These are phyloP conservation scores for Coreius guichenoti DNA, from an alignment of 2,797 vertebrate species.

Conservation along the genomic window DNA sequence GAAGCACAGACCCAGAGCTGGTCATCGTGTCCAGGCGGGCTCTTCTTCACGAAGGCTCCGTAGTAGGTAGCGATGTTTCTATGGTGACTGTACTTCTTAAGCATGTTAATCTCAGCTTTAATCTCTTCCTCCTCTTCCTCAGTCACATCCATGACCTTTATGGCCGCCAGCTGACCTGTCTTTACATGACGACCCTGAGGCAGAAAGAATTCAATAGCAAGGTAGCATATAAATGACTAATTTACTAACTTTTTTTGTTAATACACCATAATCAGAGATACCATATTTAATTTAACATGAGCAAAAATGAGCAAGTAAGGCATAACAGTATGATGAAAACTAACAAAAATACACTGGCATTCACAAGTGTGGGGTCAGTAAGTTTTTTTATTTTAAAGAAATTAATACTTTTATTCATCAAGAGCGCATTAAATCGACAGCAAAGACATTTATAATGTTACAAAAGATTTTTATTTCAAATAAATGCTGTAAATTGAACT, in stretches of 20 bases:
- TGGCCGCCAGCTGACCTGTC: constrained; percentile 91
- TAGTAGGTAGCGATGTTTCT: constrained; percentile 96
- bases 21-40: constrained; percentile 91
- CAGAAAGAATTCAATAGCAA: not conserved
- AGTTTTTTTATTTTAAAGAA: not conserved
- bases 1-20: constrained; percentile 88
- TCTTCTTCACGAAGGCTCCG: constrained; percentile 95
- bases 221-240: not conserved
- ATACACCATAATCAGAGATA: not conserved
- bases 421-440: not conserved
- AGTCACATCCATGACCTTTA: constrained; percentile 96
- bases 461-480: too few species aligned
- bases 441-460: not conserved
- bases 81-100: constrained; percentile 95
- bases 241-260: not conserved
- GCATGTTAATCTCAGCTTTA: constrained; percentile 96
- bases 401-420: not conserved
- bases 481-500: too few species aligned
- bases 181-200: constrained; percentile 83
- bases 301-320: not conserved
- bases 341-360: not conserved
- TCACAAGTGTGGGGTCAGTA: not conserved
- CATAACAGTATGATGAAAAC: not conserved
- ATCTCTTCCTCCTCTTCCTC: constrained; percentile 97
- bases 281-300: not conserved